Conservation (phyloP, 2,797 vertebrate species). For the Tauraco hartlaubi region DNA sequence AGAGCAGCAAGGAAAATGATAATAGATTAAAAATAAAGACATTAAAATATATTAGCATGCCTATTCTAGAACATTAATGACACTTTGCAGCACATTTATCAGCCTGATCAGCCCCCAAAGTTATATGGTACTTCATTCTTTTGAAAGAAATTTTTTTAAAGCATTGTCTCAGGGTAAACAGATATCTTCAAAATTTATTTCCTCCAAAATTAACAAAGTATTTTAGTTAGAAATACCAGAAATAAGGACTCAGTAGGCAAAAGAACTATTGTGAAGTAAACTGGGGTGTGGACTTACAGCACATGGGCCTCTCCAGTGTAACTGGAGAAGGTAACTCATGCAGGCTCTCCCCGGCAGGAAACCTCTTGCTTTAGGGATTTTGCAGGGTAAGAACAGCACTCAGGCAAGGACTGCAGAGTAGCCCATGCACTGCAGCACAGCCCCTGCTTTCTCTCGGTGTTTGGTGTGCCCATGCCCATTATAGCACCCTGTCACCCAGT, state of each 20-base stretch:
- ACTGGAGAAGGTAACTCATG: background rate
- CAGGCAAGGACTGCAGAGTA: background rate
- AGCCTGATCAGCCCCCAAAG: background rate
- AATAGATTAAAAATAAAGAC: background rate
- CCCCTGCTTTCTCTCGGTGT: background rate
- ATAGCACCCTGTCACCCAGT: background rate
- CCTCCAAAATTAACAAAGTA: background rate
- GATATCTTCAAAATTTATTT: background rate
- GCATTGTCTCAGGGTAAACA: background rate
- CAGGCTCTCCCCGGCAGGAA: background rate
- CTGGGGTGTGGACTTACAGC: background rate
- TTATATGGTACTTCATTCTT: background rate
- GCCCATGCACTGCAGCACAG: background rate
- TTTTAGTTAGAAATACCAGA: background rate
- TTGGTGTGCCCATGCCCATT: slow-evolving; percentile 2
- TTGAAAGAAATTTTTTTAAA: background rate
- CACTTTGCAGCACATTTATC: background rate
- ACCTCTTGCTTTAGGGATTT: background rate
- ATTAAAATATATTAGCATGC: background rate
- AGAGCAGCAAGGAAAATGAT: background rate
- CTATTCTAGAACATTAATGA: background rate
- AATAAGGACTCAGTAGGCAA: background rate
- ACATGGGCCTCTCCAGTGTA: background rate
- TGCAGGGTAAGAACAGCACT: background rate
- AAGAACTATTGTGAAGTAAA: background rate